phyloP scores from a whole-genome alignment of 2,888 invertebrate species.

The Lasius fuliginosus region DNA sequence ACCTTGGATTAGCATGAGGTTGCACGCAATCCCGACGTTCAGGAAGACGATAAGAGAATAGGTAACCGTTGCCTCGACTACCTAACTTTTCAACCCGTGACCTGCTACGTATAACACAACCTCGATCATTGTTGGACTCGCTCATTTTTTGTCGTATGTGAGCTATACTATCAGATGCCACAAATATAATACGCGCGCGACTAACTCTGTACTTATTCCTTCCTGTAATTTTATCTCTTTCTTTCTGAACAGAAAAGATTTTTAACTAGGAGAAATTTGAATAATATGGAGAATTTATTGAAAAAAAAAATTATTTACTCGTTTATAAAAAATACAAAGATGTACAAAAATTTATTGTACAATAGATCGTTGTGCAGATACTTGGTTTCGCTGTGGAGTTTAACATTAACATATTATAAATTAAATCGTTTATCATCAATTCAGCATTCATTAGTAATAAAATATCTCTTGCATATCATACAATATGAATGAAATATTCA shows the following conservation, averaged over 20 bases:
- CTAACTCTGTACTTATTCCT: not conserved
- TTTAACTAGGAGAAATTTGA: not conserved
- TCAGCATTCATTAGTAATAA: constrained; percentile 16
- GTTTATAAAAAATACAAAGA: constrained; percentile 66
- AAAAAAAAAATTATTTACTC: constrained; percentile 58
- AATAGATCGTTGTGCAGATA: constrained; percentile 59
- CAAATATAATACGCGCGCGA: not conserved
- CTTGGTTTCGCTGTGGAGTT: constrained; percentile 11
- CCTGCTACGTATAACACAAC: constrained; percentile 61
- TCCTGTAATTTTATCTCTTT: not conserved
- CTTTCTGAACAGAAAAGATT: not conserved
- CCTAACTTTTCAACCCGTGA: constrained; percentile 71
- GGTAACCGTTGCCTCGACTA: constrained; percentile 74
- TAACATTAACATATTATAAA: constrained; percentile 31
- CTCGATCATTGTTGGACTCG: constrained; percentile 48
- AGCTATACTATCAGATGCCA: not conserved
- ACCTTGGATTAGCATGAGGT: constrained; percentile 83
- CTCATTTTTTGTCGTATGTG: constrained; percentile 54
- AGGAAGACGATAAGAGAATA: constrained; percentile 83
- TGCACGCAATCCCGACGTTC: constrained; percentile 84
- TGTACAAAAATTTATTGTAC: constrained; percentile 64
- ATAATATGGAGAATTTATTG: not conserved
- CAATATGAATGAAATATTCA: constrained; percentile 28
- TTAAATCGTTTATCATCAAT: constrained; percentile 11
- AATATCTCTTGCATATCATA: not conserved